Base-by-base conservation (phyloP, 2,888 invertebrate species). In the Leptopilina myrica region DNA sequence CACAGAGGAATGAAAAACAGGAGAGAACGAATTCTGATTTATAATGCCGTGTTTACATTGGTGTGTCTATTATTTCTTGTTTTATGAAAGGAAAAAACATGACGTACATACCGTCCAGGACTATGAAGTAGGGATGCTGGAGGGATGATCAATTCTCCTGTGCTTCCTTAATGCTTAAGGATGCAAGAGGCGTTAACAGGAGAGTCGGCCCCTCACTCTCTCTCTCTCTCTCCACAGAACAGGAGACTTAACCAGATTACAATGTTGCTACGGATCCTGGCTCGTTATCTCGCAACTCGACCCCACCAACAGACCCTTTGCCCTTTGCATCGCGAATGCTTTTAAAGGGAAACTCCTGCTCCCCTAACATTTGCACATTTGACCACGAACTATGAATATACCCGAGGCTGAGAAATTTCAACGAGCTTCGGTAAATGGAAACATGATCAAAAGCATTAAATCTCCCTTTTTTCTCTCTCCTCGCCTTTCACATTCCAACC, bases 241-340 rank as follows among this genome's bases (percentile, higher is more conserved):
- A 64, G 43, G 62, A 76, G 76, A 76, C 76, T 76, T 76, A 76
- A 76, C 76, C 76, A 46, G 76, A 76, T 76, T 76, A 76, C 76
- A 76, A 76, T 76, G 76, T 76, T 76, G 62, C 64, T 64, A 26
- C 43, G 76, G 76, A 76, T 76, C 76, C 76, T 64, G 43, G 40
- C 76, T 76, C 76, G 76, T 64, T 76, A 76, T 76, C 76, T 76
- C 62, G 20, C 43, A 64, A 64, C 62, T 64, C 76, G 62, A 76
- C 20, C 62, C 20, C 62, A 76, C 15, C 76, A 49, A 56, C 73
- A 33, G 26, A 49, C 67, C 67, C 49, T 26, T 76, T 8, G 76
- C 64, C 76, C 76, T 76, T 76, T 62, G 20, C 62, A 11, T 49
- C 64, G 62, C 76, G 43, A 64, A 56, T 26, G 40, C 73, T 56